Evolutionary conservation across 2,888 invertebrate species (phyloP).

Genomic region (Sarcophaga variegata): DNA sequence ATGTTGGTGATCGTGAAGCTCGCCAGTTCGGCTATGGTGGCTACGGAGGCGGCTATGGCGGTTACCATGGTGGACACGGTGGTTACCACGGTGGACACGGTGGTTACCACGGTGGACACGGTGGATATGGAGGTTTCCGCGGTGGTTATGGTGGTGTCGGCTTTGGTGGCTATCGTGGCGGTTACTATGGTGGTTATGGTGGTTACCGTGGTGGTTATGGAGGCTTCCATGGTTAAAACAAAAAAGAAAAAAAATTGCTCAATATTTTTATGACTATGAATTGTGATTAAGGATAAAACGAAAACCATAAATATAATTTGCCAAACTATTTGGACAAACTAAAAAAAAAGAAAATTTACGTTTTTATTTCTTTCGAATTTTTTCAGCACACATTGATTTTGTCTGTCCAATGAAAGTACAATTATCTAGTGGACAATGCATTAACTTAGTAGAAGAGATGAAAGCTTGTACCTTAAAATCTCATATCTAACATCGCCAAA

Average conservation of each 20-base stretch:
- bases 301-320: conserved; percentile 28
- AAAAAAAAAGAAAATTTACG: neutral
- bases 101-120: conserved; percentile 30
- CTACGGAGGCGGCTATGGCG: conserved; percentile 59
- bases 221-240: conserved; percentile 50
- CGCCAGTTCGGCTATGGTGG: conserved; percentile 70
- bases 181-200: conserved; percentile 57
- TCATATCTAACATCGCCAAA: no score
- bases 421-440: no score
- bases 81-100: conserved; percentile 50
- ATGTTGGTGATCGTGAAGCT: conserved; percentile 72
- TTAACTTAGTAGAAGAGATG: no score
- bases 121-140: conserved; percentile 54
- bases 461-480: no score
- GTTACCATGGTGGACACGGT: conserved; percentile 45
- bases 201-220: conserved; percentile 40
- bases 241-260: neutral
- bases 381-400: neutral
- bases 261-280: conserved; percentile 27
- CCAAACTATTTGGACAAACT: conserved; percentile 1
- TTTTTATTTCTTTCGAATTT: neutral
- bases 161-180: conserved; percentile 49
- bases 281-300: conserved; percentile 16
- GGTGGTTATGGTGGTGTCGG: conserved; percentile 16
- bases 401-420: no score